These are phyloP conservation scores for Thalpophila matura DNA, from an alignment of 2,888 invertebrate genomes.

Conservation along the genomic window DNA sequence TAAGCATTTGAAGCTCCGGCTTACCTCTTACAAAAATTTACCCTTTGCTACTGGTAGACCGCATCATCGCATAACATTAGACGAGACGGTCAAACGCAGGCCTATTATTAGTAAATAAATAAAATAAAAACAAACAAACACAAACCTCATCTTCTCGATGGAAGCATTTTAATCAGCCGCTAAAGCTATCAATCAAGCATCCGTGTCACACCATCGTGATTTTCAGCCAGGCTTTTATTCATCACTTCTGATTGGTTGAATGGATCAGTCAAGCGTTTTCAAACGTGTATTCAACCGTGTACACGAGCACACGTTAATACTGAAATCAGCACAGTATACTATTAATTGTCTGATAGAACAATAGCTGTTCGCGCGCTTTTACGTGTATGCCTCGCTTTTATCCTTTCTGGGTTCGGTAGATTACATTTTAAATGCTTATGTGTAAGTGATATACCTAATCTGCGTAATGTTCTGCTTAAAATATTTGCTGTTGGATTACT, in stretches of 20 bases:
- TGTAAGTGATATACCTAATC: not conserved
- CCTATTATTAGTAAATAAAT: too few species aligned
- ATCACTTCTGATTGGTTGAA: conserved; percentile 9
- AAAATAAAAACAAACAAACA: too few species aligned
- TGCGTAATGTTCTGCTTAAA: not conserved
- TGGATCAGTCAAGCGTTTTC: conserved; percentile 9
- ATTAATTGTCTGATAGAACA: conserved; percentile 49
- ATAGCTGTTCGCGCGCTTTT: conserved; percentile 34
- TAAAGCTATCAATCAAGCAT: not conserved
- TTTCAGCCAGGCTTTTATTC: not conserved
- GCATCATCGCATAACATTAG: too few species aligned
- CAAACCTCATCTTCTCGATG: too few species aligned
- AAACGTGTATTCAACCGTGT: conserved; percentile 11
- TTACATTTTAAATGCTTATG: conserved; percentile 12
- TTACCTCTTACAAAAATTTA: too few species aligned
- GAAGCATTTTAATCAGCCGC: not conserved
- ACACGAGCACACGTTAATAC: conserved; percentile 10
- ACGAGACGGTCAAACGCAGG: too few species aligned
- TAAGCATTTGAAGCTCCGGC: too few species aligned
- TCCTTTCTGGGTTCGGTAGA: conserved; percentile 24
- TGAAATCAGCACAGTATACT: conserved; percentile 38
- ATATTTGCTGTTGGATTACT: not conserved
- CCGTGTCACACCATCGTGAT: too few species aligned
- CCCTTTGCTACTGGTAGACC: too few species aligned
- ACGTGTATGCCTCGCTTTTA: conserved; percentile 22